These are phyloP conservation scores for Epizoanthus scotinus DNA, from an alignment of 92 coral and sea anemone genomes.

Conservation along the genomic window DNA sequence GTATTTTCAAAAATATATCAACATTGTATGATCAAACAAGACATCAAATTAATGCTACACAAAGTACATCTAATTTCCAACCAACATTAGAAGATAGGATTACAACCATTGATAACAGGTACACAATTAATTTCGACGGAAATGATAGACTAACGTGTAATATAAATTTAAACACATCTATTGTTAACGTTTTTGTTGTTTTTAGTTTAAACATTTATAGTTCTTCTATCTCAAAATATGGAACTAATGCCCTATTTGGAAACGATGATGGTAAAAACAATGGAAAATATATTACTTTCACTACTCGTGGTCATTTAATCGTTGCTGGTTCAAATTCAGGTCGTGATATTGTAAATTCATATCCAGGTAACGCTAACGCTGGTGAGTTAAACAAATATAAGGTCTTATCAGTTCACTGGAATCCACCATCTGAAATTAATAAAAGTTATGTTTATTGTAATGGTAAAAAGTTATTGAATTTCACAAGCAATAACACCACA, in stretches of 20 bases:
- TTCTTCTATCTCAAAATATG: background rate
- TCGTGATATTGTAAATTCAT: background rate
- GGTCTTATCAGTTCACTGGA: no score
- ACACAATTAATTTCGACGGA: background rate
- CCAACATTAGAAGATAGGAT: no score
- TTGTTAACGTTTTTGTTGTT: constrained; percentile 11
- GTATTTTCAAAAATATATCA: background rate
- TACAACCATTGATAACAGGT: background rate
- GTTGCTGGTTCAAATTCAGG: background rate
- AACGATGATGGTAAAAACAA: constrained; percentile 15
- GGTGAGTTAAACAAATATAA: background rate
- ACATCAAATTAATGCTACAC: background rate
- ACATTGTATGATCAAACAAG: constrained; percentile 5
- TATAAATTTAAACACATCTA: background rate
- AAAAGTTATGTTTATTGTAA: no score
- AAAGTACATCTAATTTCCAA: background rate
- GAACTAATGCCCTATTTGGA: background rate
- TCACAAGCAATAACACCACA: background rate
- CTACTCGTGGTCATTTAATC: background rate
- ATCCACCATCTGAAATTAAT: no score
- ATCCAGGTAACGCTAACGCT: background rate
- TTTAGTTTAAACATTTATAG: background rate
- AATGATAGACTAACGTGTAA: background rate
- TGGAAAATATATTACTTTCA: constrained; percentile 10
- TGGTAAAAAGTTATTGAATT: background rate